Percentiles rank a stretch among this genome's conserved stretches.
These are phyloP conservation scores for Actinia tenebrosa DNA, from an alignment of 64 coral and sea anemone species.

Conservation along the genomic window DNA sequence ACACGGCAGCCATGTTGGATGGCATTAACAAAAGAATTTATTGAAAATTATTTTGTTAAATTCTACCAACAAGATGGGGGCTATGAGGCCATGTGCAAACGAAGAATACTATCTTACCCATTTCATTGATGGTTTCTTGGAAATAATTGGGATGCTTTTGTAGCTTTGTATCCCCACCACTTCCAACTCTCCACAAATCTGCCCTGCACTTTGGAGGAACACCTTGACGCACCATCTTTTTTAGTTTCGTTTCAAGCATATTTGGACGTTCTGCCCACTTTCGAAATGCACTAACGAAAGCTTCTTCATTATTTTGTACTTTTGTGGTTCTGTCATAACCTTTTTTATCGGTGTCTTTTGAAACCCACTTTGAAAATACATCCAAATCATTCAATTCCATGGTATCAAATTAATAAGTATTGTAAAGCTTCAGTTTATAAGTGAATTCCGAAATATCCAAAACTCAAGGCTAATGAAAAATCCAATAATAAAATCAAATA, in stretches of 20 bases:
- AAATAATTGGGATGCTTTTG: slow-evolving; percentile 48
- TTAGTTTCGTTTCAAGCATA: slow-evolving; percentile 36
- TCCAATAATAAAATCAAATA: no score
- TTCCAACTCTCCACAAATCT: slow-evolving; percentile 53
- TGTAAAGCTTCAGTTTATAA: no score
- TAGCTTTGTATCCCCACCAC: slow-evolving; percentile 41
- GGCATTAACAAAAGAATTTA: no score
- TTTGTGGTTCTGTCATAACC: background rate
- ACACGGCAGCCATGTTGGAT: no score
- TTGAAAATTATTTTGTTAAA: no score
- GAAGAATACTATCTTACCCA: slow-evolving; percentile 43
- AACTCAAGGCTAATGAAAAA: no score
- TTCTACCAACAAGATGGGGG: no score
- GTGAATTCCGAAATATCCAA: no score
- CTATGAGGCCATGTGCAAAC: background rate
- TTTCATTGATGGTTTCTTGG: slow-evolving; percentile 66
- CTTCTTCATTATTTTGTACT: background rate
- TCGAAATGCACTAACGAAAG: background rate
- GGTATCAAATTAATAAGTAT: background rate
- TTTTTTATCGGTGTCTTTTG: background rate
- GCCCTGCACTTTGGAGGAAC: slow-evolving; percentile 39
- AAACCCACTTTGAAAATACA: background rate
- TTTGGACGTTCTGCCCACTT: background rate
- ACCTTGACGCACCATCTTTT: slow-evolving; percentile 54
- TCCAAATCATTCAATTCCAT: background rate